phyloP scores from a whole-genome alignment of 2,888 invertebrate species.

The Timema cristinae region DNA sequence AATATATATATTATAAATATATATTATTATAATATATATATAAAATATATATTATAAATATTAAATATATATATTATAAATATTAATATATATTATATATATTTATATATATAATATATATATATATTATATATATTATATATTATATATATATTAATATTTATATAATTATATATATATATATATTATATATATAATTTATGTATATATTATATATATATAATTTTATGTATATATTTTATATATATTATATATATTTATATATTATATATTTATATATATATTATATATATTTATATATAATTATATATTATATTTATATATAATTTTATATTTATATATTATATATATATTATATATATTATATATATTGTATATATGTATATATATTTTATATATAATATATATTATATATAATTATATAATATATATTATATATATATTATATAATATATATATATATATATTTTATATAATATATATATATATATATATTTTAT shows the following conservation, averaged over 20 bases:
- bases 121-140: background rate
- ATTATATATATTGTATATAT: too few relatives aligned
- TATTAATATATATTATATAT: background rate
- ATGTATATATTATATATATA: conserved; percentile 1
- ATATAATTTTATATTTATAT: too few relatives aligned
- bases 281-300: background rate
- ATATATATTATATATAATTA: conserved; percentile 5
- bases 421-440: conserved; percentile 3
- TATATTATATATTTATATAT: too few relatives aligned
- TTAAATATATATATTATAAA: background rate
- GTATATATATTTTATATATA: too few relatives aligned
- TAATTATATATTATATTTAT: background rate
- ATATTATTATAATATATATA: background rate
- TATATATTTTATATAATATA: too few relatives aligned
- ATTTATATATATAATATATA: background rate
- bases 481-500: conserved; percentile 6
- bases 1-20: background rate
- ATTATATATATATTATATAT: conserved; percentile 7
- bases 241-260: background rate
- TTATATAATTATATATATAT: background rate
- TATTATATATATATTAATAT: background rate
- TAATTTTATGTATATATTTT: too few relatives aligned
- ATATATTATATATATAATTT: too few relatives aligned
- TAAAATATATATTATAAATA: background rate
- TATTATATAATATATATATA: conserved; percentile 2